Evolutionary conservation across 2,888 invertebrate species (phyloP), one percentile per base, ranked within the genome.

Genomic region (Euzetes globulus): DNA sequence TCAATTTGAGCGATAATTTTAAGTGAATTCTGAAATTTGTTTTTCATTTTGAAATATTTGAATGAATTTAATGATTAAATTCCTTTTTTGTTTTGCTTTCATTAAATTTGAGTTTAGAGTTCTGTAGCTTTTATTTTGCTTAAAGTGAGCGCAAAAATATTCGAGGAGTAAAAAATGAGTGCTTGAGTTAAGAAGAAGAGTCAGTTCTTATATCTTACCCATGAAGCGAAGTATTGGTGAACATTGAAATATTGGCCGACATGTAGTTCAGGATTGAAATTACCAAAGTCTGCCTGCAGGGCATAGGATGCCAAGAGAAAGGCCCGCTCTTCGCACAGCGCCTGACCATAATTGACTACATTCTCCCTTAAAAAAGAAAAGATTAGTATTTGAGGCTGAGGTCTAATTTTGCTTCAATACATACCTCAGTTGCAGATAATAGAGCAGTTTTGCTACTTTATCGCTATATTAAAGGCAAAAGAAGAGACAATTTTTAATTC

Each of bases 281-380:
- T 92, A 52, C 94, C 95, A 81, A 90, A 87, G 84, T 96, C 94
- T 55, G 94, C 94, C 85, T 96, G 96, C 79, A 97, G 86, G 75
- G 95, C 93, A 80, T 92, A 87, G 22, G 92, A 93, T 65, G 93
- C 93, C 81, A 96, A 86, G 78, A 91, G 86, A 81, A 94, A 89
- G 72, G 81, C 81, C 78, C 84, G 82, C 76, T 85, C 85, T 71
- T 82, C 82, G 82, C 81, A 85, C 19, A 83, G 80, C 6, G 80
- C 78, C 75, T 80, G 80, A 33, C 79, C 76, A 75, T 81, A 80
- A 78, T 82, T 85, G 76, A 87, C 84, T 75, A 89, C 86, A 85
- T 98, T 98, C 84, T 92, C 90, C 78, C 93, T 90, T 82, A 27
- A 17, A 47, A 25, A 25, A 72, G 27, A 50, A 47, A 47, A 45